Conservation (phyloP, 2,797 vertebrate genomes). For the Chrosomus eos region DNA sequence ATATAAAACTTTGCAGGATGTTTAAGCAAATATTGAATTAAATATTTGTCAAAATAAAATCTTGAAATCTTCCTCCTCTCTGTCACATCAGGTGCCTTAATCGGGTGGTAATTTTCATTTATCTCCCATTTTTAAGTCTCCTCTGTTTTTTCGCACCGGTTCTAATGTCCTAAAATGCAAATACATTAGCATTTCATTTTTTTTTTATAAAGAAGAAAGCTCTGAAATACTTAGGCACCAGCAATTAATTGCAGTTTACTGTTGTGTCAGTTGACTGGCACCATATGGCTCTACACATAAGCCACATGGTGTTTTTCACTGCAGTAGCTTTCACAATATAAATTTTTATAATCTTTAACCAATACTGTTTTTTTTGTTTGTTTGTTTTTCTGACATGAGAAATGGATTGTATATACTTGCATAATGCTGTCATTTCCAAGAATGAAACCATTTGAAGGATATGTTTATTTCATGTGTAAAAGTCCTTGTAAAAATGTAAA, state of each 20-base stretch:
- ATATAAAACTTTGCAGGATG: too few relatives aligned
- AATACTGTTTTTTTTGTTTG: background rate
- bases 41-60: background rate
- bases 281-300: background rate
- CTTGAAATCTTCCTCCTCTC: background rate
- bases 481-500: background rate
- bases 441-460: background rate
- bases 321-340: background rate
- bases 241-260: background rate
- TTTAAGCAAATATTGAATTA: background rate
- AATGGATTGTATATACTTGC: background rate
- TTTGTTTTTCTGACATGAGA: background rate
- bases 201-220: slow-evolving; percentile 15
- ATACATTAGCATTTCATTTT: slow-evolving; percentile 16
- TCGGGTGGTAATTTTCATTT: background rate
- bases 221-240: background rate
- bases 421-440: background rate
- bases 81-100: background rate
- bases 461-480: slow-evolving; percentile 5
- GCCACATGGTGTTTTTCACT: background rate
- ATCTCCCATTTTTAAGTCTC: background rate
- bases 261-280: background rate
- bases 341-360: background rate
- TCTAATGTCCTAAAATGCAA: background rate
- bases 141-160: background rate